These are phyloP conservation scores for Poecilia wingei DNA, from an alignment of 2,797 vertebrate genomes.

Conservation along the genomic window DNA sequence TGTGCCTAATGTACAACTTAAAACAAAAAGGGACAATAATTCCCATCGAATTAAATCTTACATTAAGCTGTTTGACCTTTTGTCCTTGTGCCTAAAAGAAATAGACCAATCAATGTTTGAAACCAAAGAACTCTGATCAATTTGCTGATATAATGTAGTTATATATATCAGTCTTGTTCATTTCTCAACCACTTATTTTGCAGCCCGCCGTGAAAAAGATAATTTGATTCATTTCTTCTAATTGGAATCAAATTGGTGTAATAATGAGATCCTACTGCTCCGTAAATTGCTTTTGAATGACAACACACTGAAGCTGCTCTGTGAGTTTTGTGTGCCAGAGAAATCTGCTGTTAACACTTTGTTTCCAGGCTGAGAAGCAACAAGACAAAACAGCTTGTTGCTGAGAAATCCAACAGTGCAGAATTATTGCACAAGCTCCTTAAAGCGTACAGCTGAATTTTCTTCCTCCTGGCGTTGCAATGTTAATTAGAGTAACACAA, in stretches of 20 bases:
- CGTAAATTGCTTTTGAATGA: slow-evolving; percentile 72
- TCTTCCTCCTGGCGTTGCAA: slow-evolving; percentile 52
- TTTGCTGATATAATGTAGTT: slow-evolving; percentile 52
- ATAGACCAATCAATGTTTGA: slow-evolving; percentile 30
- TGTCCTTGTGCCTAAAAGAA: slow-evolving; percentile 26
- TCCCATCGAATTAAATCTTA: slow-evolving; percentile 7
- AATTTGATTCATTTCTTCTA: slow-evolving; percentile 72
- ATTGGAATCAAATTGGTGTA: slow-evolving; percentile 75
- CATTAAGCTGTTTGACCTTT: slow-evolving; percentile 50
- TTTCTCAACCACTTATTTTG: slow-evolving; percentile 54
- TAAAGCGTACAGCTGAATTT: slow-evolving; percentile 50
- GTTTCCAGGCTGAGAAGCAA: slow-evolving; percentile 32
- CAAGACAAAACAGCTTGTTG: slow-evolving; percentile 30
- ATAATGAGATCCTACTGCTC: slow-evolving; percentile 71
- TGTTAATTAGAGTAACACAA: slow-evolving; percentile 49
- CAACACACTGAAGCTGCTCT: slow-evolving; percentile 46
- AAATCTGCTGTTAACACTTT: slow-evolving; percentile 58
- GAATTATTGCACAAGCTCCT: slow-evolving; percentile 68
- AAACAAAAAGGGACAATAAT: slow-evolving; percentile 13
- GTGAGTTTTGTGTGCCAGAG: slow-evolving; percentile 33
- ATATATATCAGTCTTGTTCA: slow-evolving; percentile 46
- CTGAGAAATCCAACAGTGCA: slow-evolving; percentile 57
- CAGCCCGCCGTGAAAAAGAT: slow-evolving; percentile 66
- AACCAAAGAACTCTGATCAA: slow-evolving; percentile 22
- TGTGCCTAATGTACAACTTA: neutral